Evolutionary conservation across 2,113 vertebrate species (phyloP).

Genomic region (Vidua macroura): DNA sequence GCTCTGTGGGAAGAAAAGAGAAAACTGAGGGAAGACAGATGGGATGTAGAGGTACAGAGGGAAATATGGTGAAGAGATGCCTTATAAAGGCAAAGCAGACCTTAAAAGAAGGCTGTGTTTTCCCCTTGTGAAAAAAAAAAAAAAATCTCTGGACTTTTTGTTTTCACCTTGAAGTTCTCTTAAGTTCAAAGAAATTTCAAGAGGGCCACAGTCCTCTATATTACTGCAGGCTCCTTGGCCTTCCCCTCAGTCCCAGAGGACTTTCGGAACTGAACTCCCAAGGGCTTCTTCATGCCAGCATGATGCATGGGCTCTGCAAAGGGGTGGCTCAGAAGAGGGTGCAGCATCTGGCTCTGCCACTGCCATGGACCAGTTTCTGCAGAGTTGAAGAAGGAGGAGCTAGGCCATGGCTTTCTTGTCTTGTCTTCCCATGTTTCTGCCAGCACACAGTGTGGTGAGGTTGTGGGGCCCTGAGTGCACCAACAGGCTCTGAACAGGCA

Average conservation of each 20-base stretch:
- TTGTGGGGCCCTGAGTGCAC: neutral
- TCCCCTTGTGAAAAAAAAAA: neutral
- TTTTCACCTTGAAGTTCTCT: neutral
- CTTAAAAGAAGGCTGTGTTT: neutral
- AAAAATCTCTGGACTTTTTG: neutral
- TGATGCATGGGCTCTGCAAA: neutral
- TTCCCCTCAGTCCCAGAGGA: neutral
- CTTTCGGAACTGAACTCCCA: neutral
- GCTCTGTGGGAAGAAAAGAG: neutral
- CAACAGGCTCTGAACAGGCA: neutral
- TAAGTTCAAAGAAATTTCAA: neutral
- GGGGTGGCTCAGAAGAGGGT: neutral
- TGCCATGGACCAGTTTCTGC: neutral
- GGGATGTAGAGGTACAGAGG: neutral
- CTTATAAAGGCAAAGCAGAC: neutral
- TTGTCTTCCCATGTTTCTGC: neutral
- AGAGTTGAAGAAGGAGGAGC: neutral
- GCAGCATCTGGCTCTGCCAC: neutral
- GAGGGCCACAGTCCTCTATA: neutral
- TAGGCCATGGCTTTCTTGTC: neutral
- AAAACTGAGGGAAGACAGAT: neutral
- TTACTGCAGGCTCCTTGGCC: neutral
- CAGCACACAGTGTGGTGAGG: neutral
- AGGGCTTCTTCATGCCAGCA: accelerated
- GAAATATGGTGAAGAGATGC: neutral